These are phyloP conservation scores for Engraulis encrasicolus DNA, from an alignment of 2,113 vertebrate genomes.

Conservation along the genomic window DNA sequence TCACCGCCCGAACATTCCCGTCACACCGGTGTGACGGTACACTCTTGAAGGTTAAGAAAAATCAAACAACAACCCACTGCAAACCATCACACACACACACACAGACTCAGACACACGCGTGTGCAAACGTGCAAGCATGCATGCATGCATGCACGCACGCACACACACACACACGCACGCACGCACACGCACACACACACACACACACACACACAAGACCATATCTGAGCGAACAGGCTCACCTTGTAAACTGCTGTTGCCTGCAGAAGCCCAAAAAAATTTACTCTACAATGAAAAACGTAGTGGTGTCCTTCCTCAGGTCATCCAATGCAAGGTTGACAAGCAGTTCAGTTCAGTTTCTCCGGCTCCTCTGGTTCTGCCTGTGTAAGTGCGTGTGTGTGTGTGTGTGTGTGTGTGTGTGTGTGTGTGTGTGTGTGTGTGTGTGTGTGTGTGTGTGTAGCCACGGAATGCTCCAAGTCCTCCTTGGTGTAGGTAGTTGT, in stretches of 20 bases:
- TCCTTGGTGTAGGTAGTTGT: too few relatives aligned
- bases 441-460: slow-evolving; percentile 37
- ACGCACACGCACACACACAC: background rate
- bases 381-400: slow-evolving; percentile 57
- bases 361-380: background rate
- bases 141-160: background rate
- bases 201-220: background rate
- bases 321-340: background rate
- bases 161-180: background rate
- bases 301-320: background rate
- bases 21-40: too few relatives aligned
- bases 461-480: too few relatives aligned
- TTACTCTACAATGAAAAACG: too few relatives aligned
- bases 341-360: background rate
- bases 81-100: background rate
- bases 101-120: background rate
- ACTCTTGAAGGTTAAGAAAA: too few relatives aligned
- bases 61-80: background rate
- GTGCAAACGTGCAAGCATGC: too few relatives aligned
- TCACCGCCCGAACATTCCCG: too few relatives aligned
- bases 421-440: slow-evolving; percentile 45
- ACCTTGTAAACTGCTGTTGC: background rate
- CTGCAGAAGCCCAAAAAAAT: background rate
- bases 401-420: slow-evolving; percentile 14
- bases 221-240: background rate